These are phyloP conservation scores for Hormiphora californensis DNA, from an alignment of 37 sponge, comb jelly and placozoan genomes.

Conservation along the genomic window DNA sequence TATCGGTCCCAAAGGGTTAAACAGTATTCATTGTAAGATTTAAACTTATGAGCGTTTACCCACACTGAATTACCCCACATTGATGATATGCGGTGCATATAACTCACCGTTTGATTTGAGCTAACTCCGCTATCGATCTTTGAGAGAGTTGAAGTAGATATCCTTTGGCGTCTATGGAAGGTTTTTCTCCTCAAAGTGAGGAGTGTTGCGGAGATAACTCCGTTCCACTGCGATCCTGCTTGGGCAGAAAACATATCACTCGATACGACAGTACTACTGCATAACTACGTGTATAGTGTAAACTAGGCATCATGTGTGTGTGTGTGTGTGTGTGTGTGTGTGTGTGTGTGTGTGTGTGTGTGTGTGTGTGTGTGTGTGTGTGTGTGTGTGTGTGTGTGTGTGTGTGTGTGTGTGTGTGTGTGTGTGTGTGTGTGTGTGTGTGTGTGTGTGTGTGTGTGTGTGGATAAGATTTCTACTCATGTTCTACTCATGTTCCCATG, in stretches of 20 bases:
- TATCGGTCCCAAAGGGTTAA: too few species aligned
- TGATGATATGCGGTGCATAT: too few species aligned
- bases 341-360: neutral
- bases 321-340: neutral
- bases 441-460: too few species aligned
- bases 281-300: neutral
- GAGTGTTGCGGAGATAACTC: neutral
- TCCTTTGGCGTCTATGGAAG: neutral
- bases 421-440: too few species aligned
- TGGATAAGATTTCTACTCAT: too few species aligned
- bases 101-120: too few species aligned
- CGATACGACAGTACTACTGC: neutral
- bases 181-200: neutral
- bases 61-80: too few species aligned
- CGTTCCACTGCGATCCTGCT: slow-evolving; percentile 6
- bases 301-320: neutral
- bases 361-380: neutral
- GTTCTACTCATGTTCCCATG: too few species aligned
- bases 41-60: too few species aligned
- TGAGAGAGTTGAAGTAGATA: neutral
- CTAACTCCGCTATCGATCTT: too few species aligned
- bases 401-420: too few species aligned
- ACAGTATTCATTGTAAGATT: too few species aligned
- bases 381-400: neutral
- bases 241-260: neutral